Conservation (phyloP, 2,888 invertebrate genomes). For the Endotricha flammealis region DNA sequence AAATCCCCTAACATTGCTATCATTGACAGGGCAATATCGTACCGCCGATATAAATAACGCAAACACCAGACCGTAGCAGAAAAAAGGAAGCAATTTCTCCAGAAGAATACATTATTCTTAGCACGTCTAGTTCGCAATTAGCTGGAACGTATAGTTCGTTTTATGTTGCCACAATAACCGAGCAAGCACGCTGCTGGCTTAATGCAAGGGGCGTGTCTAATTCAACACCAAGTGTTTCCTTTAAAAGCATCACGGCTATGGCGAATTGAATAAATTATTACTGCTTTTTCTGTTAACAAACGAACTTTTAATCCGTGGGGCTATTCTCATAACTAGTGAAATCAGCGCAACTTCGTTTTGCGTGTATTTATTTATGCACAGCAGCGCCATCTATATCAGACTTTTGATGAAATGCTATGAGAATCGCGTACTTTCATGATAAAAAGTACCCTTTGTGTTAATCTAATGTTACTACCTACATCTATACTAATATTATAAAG, state of each 20-base stretch:
- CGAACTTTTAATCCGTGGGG: no score
- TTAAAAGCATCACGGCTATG: slow-evolving; percentile 25
- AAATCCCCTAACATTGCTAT: background rate
- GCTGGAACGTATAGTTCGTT: slow-evolving; percentile 36
- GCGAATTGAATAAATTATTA: slow-evolving; percentile 26
- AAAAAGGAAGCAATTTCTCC: slow-evolving; percentile 25
- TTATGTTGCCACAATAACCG: slow-evolving; percentile 43
- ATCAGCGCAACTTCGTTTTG: no score
- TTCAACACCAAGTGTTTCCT: slow-evolving; percentile 48
- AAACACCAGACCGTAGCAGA: slow-evolving; percentile 15
- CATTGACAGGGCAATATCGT: slow-evolving; percentile 9
- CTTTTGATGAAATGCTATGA: no score
- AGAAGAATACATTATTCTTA: slow-evolving; percentile 44
- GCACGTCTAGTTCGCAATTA: slow-evolving; percentile 54
- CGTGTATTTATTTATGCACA: no score
- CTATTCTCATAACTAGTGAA: no score
- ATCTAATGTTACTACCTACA: no score
- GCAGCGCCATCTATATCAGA: no score
- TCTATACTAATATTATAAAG: no score
- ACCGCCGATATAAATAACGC: slow-evolving; percentile 11
- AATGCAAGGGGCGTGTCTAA: slow-evolving; percentile 54
- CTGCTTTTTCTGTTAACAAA: no score
- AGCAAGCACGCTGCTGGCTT: slow-evolving; percentile 31
- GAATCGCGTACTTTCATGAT: no score
- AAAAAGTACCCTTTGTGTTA: no score